Percentiles rank a stretch among this genome's conserved stretches.
These are phyloP conservation scores for Elymnias hypermnestra DNA, from an alignment of 1,140 invertebrate species.

Conservation along the genomic window DNA sequence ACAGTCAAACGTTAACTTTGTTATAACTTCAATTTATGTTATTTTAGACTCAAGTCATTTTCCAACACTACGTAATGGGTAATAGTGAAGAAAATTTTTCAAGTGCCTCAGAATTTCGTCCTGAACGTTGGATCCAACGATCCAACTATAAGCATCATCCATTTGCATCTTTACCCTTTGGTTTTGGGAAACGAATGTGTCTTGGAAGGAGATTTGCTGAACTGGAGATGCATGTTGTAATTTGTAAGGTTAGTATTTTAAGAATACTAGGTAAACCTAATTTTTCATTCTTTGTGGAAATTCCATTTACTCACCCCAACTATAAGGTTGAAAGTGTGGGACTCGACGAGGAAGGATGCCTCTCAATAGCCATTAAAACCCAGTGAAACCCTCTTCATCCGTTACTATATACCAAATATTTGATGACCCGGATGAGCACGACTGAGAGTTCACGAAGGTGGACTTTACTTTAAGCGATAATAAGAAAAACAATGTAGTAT, in stretches of 20 bases:
- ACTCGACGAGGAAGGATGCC: no score
- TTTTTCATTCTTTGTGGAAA: background rate
- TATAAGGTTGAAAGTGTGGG: no score
- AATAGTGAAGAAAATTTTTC: slow-evolving; percentile 85
- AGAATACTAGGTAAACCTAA: no score
- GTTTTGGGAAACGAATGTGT: slow-evolving; percentile 85
- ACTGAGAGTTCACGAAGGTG: no score
- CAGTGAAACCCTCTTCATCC: no score
- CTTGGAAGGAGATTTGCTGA: slow-evolving; percentile 85
- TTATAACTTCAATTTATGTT: no score
- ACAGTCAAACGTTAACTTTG: no score
- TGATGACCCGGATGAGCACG: no score
- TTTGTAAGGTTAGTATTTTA: slow-evolving; percentile 82
- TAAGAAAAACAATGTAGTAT: no score
- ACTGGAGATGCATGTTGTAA: slow-evolving; percentile 82
- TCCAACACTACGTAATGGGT: slow-evolving; percentile 88
- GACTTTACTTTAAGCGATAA: no score
- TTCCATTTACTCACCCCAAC: background rate
- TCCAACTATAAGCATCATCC: slow-evolving; percentile 65
- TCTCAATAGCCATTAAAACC: no score
- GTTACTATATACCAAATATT: no score
- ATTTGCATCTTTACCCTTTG: slow-evolving; percentile 85
- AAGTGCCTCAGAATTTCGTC: slow-evolving; percentile 80
- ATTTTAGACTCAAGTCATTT: slow-evolving; percentile 85
- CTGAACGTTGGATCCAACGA: slow-evolving; percentile 85